phyloP scores from a whole-genome alignment of 2,113 vertebrate species.

The Brienomyrus brachyistius region DNA sequence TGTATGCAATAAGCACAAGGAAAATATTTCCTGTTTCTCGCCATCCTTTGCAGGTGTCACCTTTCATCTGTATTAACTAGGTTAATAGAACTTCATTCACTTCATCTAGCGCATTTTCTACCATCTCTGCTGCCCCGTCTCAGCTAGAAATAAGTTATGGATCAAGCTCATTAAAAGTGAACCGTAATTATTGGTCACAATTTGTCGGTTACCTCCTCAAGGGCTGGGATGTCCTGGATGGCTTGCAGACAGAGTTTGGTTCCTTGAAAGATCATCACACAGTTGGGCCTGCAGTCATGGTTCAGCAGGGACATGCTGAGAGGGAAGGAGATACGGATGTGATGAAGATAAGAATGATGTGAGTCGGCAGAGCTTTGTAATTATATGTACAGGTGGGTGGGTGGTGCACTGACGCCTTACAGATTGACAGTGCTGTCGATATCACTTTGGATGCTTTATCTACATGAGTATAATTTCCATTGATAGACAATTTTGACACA shows the following conservation, averaged over 20 bases:
- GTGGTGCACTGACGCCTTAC: not conserved
- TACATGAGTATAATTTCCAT: not conserved
- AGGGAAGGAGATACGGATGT: not conserved
- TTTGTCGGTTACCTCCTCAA: conserved; percentile 78
- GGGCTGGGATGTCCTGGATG: conserved; percentile 63
- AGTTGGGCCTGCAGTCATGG: conserved; percentile 94
- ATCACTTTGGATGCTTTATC: not conserved
- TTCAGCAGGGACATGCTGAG: conserved; percentile 88
- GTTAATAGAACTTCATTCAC: not conserved
- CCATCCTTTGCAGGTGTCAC: not conserved
- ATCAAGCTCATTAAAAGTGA: not conserved
- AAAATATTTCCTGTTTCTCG: not conserved
- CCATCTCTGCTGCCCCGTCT: too few species aligned
- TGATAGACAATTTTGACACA: not conserved
- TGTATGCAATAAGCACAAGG: not conserved
- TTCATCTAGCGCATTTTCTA: not conserved
- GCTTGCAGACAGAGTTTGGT: conserved; percentile 74
- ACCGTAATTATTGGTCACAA: not conserved
- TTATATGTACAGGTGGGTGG: not conserved
- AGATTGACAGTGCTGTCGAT: not conserved
- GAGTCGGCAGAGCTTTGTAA: not conserved
- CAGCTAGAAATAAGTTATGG: not conserved
- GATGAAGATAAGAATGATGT: not conserved
- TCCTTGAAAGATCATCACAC: conserved; percentile 82
- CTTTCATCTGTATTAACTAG: not conserved